Evolutionary conservation across 2,113 vertebrate genomes (phyloP).

Genomic region (Ciconia stormi): DNA sequence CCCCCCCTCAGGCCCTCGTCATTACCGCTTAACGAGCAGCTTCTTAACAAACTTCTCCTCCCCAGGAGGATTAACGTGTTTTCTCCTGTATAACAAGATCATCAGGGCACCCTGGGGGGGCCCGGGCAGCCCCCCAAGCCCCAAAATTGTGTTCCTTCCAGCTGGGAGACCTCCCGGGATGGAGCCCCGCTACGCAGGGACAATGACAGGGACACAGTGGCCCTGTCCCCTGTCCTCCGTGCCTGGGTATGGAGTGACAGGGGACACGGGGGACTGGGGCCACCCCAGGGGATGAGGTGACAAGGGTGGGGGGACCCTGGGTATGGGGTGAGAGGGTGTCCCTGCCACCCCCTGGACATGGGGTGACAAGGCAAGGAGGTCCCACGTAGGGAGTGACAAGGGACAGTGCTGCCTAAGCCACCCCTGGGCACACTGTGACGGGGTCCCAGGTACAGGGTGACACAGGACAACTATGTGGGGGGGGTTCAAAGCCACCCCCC

Average conservation of each 20-base stretch:
- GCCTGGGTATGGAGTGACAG: not conserved
- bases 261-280: not conserved
- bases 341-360: too few species aligned
- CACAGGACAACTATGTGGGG: not conserved
- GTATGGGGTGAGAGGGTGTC: not conserved
- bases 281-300: not conserved
- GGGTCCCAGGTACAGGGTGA: not conserved
- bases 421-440: not conserved
- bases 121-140: not conserved
- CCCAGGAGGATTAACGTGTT: not conserved
- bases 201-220: rapidly evolving
- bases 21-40: not conserved
- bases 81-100: not conserved
- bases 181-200: not conserved
- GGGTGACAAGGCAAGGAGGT: not conserved
- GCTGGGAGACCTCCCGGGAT: not conserved
- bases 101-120: not conserved
- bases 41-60: not conserved
- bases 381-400: not conserved
- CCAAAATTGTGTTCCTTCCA: not conserved
- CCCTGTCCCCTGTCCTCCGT: not conserved
- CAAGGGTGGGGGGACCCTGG: not conserved
- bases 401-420: not conserved
- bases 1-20: rapidly evolving
- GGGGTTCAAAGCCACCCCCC: not conserved